A percentile compares a stretch with the other conserved stretches of the same genome.
These are phyloP conservation scores for Leucoptera coffeella DNA, from an alignment of 2,888 invertebrate genomes.

Conservation along the genomic window DNA sequence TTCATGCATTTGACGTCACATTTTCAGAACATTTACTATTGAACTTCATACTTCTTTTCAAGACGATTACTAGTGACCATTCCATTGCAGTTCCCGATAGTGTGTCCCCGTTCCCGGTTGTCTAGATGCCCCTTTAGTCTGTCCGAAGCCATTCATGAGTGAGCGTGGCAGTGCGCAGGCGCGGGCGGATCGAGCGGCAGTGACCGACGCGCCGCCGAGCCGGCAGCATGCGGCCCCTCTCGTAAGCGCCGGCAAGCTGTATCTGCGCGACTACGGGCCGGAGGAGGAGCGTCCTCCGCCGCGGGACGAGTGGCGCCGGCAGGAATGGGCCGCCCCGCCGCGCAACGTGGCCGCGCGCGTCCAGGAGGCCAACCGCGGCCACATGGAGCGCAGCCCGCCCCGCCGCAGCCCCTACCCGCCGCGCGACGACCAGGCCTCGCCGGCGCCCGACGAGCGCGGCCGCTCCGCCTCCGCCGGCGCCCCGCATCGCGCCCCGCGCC, in stretches of 20 bases:
- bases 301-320: constrained; percentile 47
- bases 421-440: constrained; percentile 72
- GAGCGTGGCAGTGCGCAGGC: constrained; percentile 16
- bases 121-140: constrained; percentile 19
- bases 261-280: constrained; percentile 50
- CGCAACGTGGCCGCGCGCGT: constrained; percentile 56
- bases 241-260: constrained; percentile 50
- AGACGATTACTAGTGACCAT: too few relatives aligned
- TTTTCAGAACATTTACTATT: too few relatives aligned
- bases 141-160: constrained; percentile 22
- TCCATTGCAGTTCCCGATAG: constrained; percentile 1
- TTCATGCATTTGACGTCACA: too few relatives aligned
- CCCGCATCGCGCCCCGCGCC: constrained; percentile 74
- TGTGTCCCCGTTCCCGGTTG: too few relatives aligned
- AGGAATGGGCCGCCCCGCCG: constrained; percentile 35
- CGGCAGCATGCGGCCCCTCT: constrained; percentile 35
- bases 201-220: constrained; percentile 46
- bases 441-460: constrained; percentile 81
- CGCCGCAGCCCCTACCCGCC: constrained; percentile 74
- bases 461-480: constrained; percentile 63
- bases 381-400: constrained; percentile 85
- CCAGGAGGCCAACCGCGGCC: too few relatives aligned
- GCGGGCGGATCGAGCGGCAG: constrained; percentile 22
- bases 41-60: too few relatives aligned
- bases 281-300: constrained; percentile 51